Conservation (phyloP, 2,888 invertebrate species). For the Dicroscelio sp. region DNA sequence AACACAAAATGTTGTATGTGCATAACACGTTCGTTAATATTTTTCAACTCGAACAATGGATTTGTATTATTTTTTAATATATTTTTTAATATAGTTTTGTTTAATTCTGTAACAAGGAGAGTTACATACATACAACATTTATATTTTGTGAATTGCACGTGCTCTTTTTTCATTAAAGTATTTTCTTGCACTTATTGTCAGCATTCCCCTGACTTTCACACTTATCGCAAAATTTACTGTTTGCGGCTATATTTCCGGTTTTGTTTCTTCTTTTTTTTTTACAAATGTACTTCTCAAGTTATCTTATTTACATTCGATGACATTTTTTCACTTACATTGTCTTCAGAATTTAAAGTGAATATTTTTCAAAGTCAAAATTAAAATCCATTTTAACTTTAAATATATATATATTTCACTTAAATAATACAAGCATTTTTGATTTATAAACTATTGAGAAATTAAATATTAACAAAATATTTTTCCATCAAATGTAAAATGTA, state of each 20-base stretch:
- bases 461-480: no score
- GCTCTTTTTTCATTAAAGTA: conserved; percentile 58
- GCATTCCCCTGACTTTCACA: conserved; percentile 87
- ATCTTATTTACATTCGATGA: conserved; percentile 79
- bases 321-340: conserved; percentile 60
- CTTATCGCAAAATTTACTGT: conserved; percentile 71
- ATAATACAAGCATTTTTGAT: no score
- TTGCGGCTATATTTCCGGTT: conserved; percentile 53
- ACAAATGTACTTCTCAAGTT: conserved; percentile 59
- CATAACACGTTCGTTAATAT: no score
- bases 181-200: conserved; percentile 89
- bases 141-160: conserved; percentile 69
- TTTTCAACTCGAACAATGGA: background rate
- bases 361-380: no score
- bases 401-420: no score
- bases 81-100: background rate
- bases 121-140: conserved; percentile 76
- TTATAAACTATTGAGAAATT: no score
- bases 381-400: no score
- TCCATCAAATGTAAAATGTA: no score
- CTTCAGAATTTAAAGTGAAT: conserved; percentile 11
- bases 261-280: conserved; percentile 56
- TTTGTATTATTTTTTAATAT: no score
- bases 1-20: no score
- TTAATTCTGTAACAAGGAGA: conserved; percentile 27